Conservation (phyloP, 1,140 invertebrate genomes). For the Elysia chlorotica region DNA sequence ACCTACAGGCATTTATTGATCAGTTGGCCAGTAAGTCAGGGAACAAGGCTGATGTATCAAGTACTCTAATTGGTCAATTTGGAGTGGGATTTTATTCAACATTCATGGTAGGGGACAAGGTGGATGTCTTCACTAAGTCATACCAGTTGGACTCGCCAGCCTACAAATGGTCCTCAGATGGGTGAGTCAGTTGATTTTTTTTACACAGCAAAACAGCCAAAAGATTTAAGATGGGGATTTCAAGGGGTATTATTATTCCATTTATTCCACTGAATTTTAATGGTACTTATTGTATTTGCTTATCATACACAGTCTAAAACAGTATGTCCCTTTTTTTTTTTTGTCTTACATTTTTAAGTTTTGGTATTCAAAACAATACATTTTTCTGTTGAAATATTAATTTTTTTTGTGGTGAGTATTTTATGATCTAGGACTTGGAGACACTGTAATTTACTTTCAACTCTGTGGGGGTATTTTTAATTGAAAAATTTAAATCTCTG, state of each 20-base stretch:
- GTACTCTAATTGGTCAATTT: conserved; percentile 92
- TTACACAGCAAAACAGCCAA: neutral
- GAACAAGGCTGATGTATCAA: conserved; percentile 61
- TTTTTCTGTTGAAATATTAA: no score
- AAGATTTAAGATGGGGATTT: no score
- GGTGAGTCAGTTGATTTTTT: conserved; percentile 65
- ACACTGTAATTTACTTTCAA: no score
- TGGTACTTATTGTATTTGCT: neutral
- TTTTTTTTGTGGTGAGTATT: no score
- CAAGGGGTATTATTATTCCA: no score
- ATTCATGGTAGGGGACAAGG: conserved; percentile 95
- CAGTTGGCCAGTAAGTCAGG: conserved; percentile 75
- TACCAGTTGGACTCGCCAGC: conserved; percentile 68
- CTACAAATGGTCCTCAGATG: conserved; percentile 87
- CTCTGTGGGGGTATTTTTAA: no score
- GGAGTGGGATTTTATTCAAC: conserved; percentile 97
- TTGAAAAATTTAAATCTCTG: no score
- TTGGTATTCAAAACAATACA: neutral
- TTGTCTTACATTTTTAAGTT: neutral
- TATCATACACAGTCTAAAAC: neutral
- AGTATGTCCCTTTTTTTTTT: neutral
- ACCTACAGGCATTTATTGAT: conserved; percentile 77
- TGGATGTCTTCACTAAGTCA: conserved; percentile 85
- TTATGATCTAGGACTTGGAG: no score
- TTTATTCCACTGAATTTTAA: no score